Evolutionary conservation across 2,113 vertebrate genomes (phyloP).

Genomic region (Coreoperca whiteheadi): DNA sequence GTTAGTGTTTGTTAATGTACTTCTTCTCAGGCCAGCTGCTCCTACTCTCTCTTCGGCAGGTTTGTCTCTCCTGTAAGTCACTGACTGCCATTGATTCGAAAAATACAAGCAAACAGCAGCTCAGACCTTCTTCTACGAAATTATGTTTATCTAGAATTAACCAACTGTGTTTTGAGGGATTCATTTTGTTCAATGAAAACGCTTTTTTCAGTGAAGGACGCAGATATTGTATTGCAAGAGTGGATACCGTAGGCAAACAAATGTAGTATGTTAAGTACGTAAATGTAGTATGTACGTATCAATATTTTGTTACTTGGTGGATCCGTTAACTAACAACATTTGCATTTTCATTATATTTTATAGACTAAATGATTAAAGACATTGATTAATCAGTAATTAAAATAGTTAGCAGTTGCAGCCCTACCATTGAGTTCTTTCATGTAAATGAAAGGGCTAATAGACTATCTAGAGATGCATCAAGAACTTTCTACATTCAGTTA

Average conservation of each 20-base stretch:
- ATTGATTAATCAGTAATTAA: not conserved
- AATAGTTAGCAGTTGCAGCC: not conserved
- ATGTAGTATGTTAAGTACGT: not conserved
- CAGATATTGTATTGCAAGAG: not conserved
- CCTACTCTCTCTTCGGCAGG: conserved; percentile 13
- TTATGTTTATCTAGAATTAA: no score
- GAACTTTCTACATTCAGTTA: not conserved
- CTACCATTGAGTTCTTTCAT: not conserved
- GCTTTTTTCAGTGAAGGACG: not conserved
- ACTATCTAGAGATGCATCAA: not conserved
- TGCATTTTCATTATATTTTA: no score
- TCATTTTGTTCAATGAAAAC: no score
- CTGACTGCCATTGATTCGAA: conserved; percentile 11
- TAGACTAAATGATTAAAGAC: not conserved
- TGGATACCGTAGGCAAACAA: not conserved
- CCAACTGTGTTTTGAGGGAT: no score
- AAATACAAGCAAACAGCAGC: conserved; percentile 29
- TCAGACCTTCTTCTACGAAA: not conserved
- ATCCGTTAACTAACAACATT: not conserved
- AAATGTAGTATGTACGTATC: not conserved
- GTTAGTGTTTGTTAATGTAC: conserved; percentile 17
- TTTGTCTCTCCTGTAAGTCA: conserved; percentile 24
- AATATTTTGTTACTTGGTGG: not conserved
- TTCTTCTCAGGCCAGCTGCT: conserved; percentile 42
- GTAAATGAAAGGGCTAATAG: not conserved